phyloP scores from a whole-genome alignment of 1,140 invertebrate species.

The Lordiphosa clarofinis region DNA sequence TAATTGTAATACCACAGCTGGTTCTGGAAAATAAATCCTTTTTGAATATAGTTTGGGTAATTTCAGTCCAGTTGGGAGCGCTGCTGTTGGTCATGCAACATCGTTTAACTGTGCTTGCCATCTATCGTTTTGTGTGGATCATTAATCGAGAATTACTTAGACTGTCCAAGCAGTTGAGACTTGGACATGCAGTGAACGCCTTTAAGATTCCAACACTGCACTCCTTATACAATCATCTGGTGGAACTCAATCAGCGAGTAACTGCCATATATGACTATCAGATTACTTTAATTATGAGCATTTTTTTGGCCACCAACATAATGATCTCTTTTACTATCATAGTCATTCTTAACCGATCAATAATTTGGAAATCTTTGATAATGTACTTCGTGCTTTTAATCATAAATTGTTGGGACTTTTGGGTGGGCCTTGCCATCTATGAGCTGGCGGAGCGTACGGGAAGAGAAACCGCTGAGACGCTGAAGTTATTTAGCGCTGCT shows the following conservation, averaged over 20 bases:
- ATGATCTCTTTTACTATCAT: slow-evolving; percentile 16
- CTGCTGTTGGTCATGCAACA: not conserved
- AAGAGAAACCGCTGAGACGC: slow-evolving; percentile 21
- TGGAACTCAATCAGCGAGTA: slow-evolving; percentile 20
- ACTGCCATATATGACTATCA: slow-evolving; percentile 31
- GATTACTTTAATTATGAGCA: slow-evolving; percentile 17
- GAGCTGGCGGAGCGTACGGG: slow-evolving; percentile 28
- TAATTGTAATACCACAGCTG: not conserved
- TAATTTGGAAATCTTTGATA: no score
- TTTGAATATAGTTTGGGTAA: not conserved
- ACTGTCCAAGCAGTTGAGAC: not conserved
- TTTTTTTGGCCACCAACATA: slow-evolving; percentile 26
- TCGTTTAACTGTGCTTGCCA: not conserved
- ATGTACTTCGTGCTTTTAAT: no score
- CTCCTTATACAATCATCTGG: not conserved
- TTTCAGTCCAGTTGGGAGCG: not conserved
- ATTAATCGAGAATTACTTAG: not conserved
- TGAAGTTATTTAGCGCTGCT: slow-evolving; percentile 39
- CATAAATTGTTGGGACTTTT: slow-evolving; percentile 44
- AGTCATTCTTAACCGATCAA: no score
- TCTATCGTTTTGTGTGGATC: slow-evolving; percentile 1
- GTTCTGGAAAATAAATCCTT: not conserved
- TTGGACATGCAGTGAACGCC: not conserved
- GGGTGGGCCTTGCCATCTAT: slow-evolving; percentile 28
- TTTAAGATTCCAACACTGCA: not conserved